Conservation (phyloP, 2,797 vertebrate species). For the Macropus fuliginosus region DNA sequence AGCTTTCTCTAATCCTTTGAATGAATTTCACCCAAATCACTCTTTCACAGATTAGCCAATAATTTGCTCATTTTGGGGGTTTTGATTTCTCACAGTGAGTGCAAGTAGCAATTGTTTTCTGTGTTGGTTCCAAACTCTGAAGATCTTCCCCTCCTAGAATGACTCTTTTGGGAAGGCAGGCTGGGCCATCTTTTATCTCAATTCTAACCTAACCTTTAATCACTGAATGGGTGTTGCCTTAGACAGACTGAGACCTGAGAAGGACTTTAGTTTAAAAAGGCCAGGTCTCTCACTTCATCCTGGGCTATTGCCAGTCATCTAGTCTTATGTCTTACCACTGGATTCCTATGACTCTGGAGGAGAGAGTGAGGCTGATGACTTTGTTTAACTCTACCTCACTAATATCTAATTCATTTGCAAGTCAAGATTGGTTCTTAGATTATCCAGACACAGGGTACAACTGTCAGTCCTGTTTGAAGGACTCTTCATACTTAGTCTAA, state of each 20-base stretch:
- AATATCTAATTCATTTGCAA: not conserved
- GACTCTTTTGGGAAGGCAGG: not conserved
- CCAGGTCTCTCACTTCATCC: not conserved
- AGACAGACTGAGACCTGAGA: not conserved
- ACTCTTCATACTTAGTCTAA: not conserved
- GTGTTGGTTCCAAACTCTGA: not conserved
- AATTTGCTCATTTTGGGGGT: not conserved
- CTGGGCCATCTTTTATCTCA: not conserved
- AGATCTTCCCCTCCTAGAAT: not conserved
- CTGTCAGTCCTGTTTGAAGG: not conserved
- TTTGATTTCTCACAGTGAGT: not conserved
- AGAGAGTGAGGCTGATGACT: not conserved
- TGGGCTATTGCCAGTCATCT: not conserved
- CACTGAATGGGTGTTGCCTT: not conserved
- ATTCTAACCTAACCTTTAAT: not conserved
- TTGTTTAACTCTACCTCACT: not conserved
- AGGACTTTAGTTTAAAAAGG: not conserved
- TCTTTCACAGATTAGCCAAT: too few relatives aligned
- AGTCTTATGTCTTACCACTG: not conserved
- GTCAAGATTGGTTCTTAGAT: not conserved
- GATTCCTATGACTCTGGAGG: not conserved
- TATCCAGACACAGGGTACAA: not conserved
- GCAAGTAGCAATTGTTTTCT: not conserved
- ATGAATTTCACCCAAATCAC: not conserved
- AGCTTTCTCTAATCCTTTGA: not conserved